Base-by-base conservation (phyloP, 2,113 vertebrate genomes). In the Talpa occidentalis region DNA sequence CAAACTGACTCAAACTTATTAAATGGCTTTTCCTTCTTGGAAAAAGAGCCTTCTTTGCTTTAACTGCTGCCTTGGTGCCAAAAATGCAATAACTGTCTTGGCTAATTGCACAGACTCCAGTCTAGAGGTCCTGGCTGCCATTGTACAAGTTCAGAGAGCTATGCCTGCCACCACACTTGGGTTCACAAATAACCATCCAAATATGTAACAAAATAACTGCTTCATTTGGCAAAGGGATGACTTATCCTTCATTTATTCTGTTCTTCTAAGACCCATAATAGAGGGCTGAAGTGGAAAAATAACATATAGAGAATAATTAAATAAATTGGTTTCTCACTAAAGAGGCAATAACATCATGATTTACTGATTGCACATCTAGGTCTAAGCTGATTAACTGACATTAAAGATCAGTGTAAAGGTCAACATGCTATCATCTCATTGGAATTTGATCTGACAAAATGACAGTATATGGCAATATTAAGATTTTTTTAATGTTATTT, bases 1-100 rank as follows among this genome's bases (percentile, higher is more conserved):
- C 94, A 98, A 98, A 98, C 81, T 90, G 96, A 98, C 97, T 83
- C 92, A 93, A 93, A 95, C 96, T 96, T 97, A 98, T 98, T 98
- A 98, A 98, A 98, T 59, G 2, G 73, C 91, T 97, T 97, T 97
- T 98, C 96, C 97, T 97, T 94, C 93, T 95, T 97, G 93, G 96
- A 97, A 98, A 56, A 97, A 97, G 93, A 37, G 66, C 74, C 42
- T 62, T 97, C 95, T 98, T 97, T 89, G 95, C 92, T 98, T 98
- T 96, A 98, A 98, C 98, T 97, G 91, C 95, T 97, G 97, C 95
- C 64, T 96, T 56, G 24, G 87, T 98, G 97, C 97, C 98, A 98
- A 97, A 97, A 91, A 96, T 35, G 37, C 94, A 97, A 97, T 93
- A 95, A 97, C 94, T 78, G 40, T 90, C 79, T 76, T 86, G 78